phyloP scores from a whole-genome alignment of 2,888 invertebrate species.

The Sinodicranocentrus sp. region DNA sequence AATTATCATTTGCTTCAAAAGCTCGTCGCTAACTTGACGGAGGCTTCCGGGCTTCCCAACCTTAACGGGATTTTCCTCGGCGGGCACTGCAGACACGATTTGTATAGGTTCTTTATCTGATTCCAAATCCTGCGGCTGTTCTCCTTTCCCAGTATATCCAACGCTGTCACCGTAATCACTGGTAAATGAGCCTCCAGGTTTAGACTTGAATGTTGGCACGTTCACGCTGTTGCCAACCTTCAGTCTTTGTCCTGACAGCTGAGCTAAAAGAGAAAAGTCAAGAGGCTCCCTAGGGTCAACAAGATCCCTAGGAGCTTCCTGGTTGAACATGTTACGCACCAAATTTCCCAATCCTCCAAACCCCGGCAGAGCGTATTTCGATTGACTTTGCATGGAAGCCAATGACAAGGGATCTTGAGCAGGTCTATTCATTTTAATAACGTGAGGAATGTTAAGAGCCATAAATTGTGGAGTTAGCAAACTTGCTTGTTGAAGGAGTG shows the following conservation, averaged over 20 bases:
- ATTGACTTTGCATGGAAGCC: constrained; percentile 13
- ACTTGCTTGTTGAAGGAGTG: constrained; percentile 7
- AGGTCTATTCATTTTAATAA: constrained; percentile 1
- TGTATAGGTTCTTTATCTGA: constrained; percentile 31
- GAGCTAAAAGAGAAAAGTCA: constrained; percentile 12
- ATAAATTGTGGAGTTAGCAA: not conserved
- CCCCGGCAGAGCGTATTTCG: constrained; percentile 5
- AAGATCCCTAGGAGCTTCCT: not conserved
- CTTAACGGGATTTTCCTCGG: not conserved
- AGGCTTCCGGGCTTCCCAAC: no score
- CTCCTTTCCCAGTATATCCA: not conserved
- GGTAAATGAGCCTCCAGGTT: not conserved
- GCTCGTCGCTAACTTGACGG: constrained; percentile 15
- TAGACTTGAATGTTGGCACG: not conserved
- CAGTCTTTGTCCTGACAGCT: constrained; percentile 1
- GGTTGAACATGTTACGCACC: not conserved
- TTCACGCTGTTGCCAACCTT: constrained; percentile 7
- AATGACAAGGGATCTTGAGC: not conserved
- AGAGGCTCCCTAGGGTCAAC: constrained; percentile 27
- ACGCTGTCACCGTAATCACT: constrained; percentile 57
- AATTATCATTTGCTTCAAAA: constrained; percentile 34
- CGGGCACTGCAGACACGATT: constrained; percentile 35
- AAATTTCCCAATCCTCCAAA: constrained; percentile 23
- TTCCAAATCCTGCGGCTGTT: not conserved
- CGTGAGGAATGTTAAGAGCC: constrained; percentile 31